Evolutionary conservation across 2,888 invertebrate genomes (phyloP).

Genomic region (Pristionchus mayeri): DNA sequence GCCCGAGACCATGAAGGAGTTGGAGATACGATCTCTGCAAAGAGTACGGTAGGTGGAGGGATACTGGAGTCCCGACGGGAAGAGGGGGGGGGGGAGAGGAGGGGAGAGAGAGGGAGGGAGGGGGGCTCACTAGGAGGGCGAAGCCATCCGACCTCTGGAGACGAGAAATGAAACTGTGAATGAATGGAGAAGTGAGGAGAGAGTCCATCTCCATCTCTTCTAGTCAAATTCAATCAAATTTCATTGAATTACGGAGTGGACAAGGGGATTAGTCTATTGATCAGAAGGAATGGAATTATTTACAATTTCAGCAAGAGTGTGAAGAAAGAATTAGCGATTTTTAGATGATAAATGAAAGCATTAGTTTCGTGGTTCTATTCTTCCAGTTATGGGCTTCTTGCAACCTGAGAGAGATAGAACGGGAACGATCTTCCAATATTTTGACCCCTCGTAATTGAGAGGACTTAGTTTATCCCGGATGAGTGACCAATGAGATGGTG

Average conservation of each 20-base stretch:
- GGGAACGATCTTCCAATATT: too few relatives aligned
- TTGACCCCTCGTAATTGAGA: neutral
- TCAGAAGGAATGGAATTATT: too few relatives aligned
- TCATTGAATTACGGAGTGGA: neutral
- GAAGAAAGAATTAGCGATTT: too few relatives aligned
- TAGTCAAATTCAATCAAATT: neutral
- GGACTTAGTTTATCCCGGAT: neutral
- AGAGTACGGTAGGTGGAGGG: neutral
- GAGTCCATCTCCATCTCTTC: neutral
- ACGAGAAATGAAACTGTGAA: slow-evolving; percentile 20
- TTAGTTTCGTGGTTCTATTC: too few relatives aligned
- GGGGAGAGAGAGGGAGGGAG: neutral
- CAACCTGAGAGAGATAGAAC: too few relatives aligned
- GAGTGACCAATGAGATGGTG: neutral
- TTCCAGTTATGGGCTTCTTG: too few relatives aligned
- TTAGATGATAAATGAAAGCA: too few relatives aligned
- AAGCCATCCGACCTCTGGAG: slow-evolving; percentile 19
- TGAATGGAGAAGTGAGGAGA: slow-evolving; percentile 21
- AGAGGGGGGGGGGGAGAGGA: neutral
- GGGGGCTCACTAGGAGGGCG: neutral
- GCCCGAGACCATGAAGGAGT: slow-evolving; percentile 15
- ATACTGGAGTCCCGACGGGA: too few relatives aligned
- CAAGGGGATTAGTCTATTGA: neutral
- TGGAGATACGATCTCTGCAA: neutral
- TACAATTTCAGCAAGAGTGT: too few relatives aligned